Evolutionary conservation across 2,888 invertebrate species (phyloP).

Genomic region (Pristionchus mayeri): DNA sequence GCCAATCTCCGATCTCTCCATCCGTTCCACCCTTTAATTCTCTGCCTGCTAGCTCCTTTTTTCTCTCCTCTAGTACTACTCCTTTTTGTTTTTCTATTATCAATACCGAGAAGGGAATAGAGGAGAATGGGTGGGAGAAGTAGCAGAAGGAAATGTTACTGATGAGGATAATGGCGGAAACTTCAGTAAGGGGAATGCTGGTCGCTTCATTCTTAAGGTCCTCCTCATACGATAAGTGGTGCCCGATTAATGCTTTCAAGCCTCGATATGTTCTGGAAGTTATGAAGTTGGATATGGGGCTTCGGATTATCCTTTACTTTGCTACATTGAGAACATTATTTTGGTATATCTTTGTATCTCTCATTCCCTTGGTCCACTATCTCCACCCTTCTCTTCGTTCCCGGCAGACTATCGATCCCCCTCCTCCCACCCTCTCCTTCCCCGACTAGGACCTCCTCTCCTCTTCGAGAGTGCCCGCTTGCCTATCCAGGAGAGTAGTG

Average conservation of each 20-base stretch:
- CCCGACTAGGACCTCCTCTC: slow-evolving; percentile 25
- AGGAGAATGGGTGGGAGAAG: too few species aligned
- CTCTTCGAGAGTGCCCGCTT: neutral
- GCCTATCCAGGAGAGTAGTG: slow-evolving; percentile 34
- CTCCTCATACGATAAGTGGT: neutral
- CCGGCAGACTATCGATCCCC: slow-evolving; percentile 17
- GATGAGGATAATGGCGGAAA: neutral
- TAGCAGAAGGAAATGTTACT: neutral
- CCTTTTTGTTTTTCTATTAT: slow-evolving; percentile 19
- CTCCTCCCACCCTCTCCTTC: neutral
- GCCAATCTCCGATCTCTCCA: neutral
- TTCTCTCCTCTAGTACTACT: neutral
- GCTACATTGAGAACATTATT: neutral
- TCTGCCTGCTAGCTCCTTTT: neutral
- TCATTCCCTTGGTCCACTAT: slow-evolving; percentile 4
- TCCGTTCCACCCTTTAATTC: slow-evolving; percentile 21
- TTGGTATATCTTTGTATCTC: slow-evolving; percentile 15
- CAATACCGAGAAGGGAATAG: neutral
- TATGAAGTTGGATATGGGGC: neutral
- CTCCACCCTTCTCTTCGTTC: neutral
- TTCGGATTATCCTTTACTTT: neutral
- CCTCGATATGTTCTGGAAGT: neutral
- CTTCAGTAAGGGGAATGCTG: neutral
- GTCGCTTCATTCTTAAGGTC: neutral
- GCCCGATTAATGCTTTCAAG: neutral